phyloP scores from a whole-genome alignment of 2,113 vertebrate species.

The Sebastes schlegelii region DNA sequence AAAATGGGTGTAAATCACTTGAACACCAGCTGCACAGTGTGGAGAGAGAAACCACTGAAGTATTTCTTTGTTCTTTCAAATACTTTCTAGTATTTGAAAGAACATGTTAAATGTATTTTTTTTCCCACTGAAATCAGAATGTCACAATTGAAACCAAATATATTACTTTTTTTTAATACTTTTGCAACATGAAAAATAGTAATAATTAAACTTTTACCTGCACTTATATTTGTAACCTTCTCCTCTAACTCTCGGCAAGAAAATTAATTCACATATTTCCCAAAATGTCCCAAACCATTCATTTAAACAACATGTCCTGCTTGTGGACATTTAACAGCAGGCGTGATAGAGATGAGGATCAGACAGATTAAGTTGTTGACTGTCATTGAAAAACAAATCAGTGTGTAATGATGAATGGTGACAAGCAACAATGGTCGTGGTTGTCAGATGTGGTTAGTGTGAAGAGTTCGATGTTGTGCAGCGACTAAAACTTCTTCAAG shows the following conservation, averaged over 20 bases:
- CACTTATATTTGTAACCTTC: background rate
- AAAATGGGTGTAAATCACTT: slow-evolving; percentile 19
- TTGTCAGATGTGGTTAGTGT: background rate
- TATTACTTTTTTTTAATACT: background rate
- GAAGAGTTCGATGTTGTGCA: no score
- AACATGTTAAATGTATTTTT: background rate
- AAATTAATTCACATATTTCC: background rate
- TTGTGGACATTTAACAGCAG: no score
- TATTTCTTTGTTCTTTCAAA: background rate
- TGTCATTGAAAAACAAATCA: background rate
- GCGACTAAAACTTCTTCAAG: no score
- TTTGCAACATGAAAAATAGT: background rate
- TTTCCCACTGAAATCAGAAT: background rate
- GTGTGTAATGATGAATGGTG: background rate
- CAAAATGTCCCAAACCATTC: background rate
- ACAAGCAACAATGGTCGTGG: background rate
- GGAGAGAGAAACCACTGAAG: background rate
- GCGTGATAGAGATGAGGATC: no score
- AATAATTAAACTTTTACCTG: background rate
- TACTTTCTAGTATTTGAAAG: background rate
- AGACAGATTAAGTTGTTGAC: background rate
- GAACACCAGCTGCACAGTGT: no score
- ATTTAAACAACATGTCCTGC: background rate
- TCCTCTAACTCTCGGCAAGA: background rate
- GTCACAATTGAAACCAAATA: background rate